These are phyloP conservation scores for Nycticorax nycticorax DNA, from an alignment of 2,113 vertebrate genomes.

Conservation along the genomic window DNA sequence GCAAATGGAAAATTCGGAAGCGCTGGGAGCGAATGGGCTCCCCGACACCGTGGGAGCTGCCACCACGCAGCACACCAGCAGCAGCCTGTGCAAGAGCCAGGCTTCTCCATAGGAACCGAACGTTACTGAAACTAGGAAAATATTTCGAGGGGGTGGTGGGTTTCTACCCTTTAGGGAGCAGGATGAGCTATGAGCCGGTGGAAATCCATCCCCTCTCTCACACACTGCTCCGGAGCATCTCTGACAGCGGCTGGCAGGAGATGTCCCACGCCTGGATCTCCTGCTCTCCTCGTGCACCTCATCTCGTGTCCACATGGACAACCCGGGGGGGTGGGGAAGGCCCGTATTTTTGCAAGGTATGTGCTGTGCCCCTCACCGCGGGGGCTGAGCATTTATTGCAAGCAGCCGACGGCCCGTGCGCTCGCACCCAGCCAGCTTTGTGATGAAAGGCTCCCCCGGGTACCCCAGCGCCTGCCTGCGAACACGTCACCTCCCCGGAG, in stretches of 20 bases:
- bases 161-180: background rate
- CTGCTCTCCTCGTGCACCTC: background rate
- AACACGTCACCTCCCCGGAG: accelerated
- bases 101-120: background rate
- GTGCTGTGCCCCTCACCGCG: accelerated
- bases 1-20: background rate
- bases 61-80: accelerated
- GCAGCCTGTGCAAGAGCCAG: background rate
- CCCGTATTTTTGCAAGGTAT: accelerated
- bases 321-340: accelerated
- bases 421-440: background rate
- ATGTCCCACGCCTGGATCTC: accelerated
- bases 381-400: background rate
- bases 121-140: background rate
- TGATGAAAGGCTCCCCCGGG: background rate
- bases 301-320: background rate
- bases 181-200: background rate
- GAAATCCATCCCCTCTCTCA: background rate
- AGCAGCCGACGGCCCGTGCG: accelerated
- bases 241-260: accelerated
- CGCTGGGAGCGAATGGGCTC: accelerated
- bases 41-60: accelerated
- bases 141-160: background rate
- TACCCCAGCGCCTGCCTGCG: background rate
- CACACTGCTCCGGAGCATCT: background rate